Evolutionary conservation across 2,113 vertebrate genomes (phyloP).

Genomic region (Phrynocephalus versicolor): DNA sequence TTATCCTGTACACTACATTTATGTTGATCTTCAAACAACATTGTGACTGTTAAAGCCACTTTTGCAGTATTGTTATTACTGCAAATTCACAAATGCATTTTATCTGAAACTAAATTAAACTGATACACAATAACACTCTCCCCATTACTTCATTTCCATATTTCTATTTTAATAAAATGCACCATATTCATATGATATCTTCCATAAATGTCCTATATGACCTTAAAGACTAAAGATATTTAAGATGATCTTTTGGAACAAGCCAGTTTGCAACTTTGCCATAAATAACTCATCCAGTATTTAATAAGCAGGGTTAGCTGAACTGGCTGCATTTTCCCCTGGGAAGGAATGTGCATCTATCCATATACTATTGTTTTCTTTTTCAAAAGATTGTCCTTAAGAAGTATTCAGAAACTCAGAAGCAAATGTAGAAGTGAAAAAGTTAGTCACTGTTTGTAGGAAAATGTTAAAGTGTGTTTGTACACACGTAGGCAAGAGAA

Average conservation of each 20-base stretch:
- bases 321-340: no score
- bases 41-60: slow-evolving; percentile 66
- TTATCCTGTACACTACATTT: slow-evolving; percentile 73
- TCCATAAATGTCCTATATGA: background rate
- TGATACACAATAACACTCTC: slow-evolving; percentile 63
- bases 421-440: no score
- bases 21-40: slow-evolving; percentile 76
- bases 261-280: background rate
- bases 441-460: no score
- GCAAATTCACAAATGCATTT: slow-evolving; percentile 75
- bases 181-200: no score
- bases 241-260: background rate
- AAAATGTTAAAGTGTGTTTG: no score
- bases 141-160: slow-evolving; percentile 8
- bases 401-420: no score
- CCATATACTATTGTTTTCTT: no score
- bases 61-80: slow-evolving; percentile 70
- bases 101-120: slow-evolving; percentile 73
- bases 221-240: background rate
- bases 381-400: no score
- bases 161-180: no score
- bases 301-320: background rate
- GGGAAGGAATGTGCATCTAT: no score
- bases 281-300: background rate
- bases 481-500: no score